These are phyloP conservation scores for Acleris literana DNA, from an alignment of 2,888 invertebrate genomes.

Conservation along the genomic window DNA sequence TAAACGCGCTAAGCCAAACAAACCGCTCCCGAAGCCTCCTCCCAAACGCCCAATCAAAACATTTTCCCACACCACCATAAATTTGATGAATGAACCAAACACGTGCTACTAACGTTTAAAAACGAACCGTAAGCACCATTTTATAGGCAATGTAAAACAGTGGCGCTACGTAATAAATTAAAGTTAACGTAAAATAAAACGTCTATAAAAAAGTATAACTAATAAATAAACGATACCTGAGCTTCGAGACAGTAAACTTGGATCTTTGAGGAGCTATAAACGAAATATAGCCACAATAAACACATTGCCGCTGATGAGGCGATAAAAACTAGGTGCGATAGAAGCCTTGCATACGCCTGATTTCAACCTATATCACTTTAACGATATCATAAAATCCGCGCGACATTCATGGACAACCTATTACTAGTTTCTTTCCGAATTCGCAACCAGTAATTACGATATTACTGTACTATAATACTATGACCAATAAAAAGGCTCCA, in stretches of 20 bases:
- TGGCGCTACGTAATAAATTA: slow-evolving; percentile 79
- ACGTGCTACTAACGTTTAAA: slow-evolving; percentile 83
- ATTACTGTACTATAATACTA: slow-evolving; percentile 71
- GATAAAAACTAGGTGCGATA: slow-evolving; percentile 63
- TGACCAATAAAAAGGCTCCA: slow-evolving; percentile 79
- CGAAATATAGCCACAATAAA: slow-evolving; percentile 83
- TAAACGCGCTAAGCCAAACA: slow-evolving; percentile 49
- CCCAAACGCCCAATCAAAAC: slow-evolving; percentile 64
- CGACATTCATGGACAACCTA: slow-evolving; percentile 71
- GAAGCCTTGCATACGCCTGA: slow-evolving; percentile 46
- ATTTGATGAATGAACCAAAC: slow-evolving; percentile 83
- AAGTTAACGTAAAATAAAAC: slow-evolving; percentile 83
- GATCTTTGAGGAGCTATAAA: slow-evolving; percentile 79
- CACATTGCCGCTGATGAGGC: slow-evolving; percentile 79
- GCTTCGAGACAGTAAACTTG: slow-evolving; percentile 79
- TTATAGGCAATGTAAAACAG: slow-evolving; percentile 83
- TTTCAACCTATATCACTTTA: slow-evolving; percentile 71
- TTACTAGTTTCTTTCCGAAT: slow-evolving; percentile 76
- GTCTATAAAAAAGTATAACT: slow-evolving; percentile 83
- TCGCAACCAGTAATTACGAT: slow-evolving; percentile 73
- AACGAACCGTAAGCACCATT: slow-evolving; percentile 80
- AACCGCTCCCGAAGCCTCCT: slow-evolving; percentile 42
- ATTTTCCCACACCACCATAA: slow-evolving; percentile 80
- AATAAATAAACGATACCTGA: slow-evolving; percentile 84
- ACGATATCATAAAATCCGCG: slow-evolving; percentile 75